These are phyloP conservation scores for Antrozous pallidus DNA, from an alignment of 2,797 vertebrate species.

Conservation along the genomic window DNA sequence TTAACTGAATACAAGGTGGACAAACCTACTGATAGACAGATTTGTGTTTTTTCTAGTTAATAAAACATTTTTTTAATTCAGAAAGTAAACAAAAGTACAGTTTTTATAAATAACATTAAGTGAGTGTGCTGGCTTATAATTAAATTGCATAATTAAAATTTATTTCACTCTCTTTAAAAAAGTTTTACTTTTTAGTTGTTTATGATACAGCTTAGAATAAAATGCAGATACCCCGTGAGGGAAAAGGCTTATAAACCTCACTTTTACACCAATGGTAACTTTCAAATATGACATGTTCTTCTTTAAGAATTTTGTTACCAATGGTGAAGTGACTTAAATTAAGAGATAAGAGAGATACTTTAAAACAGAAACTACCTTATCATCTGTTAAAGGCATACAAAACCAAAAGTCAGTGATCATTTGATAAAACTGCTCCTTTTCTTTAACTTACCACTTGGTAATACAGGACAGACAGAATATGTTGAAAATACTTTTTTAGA, in stretches of 20 bases:
- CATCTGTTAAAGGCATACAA: not conserved
- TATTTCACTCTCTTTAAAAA: not conserved
- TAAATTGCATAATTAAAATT: not conserved
- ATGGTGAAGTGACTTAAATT: not conserved
- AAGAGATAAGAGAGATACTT: not conserved
- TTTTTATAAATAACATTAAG: slow-evolving; percentile 32
- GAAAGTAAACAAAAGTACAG: slow-evolving; percentile 67
- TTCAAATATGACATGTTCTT: not conserved
- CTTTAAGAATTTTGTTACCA: not conserved
- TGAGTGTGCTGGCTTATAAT: not conserved
- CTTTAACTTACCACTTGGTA: not conserved
- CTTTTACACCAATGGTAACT: not conserved
- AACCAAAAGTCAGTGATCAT: not conserved
- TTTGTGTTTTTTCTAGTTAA: slow-evolving; percentile 62
- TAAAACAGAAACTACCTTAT: not conserved
- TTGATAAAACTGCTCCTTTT: not conserved
- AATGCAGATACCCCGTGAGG: not conserved
- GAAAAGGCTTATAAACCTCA: not conserved
- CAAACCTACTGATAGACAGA: slow-evolving; percentile 77
- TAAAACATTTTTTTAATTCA: slow-evolving; percentile 65
- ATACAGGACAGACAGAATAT: not conserved
- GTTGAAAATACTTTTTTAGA: not conserved
- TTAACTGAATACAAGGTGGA: slow-evolving; percentile 76
- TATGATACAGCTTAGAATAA: not conserved
- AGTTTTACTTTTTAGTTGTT: not conserved